Evolutionary conservation across 2,888 invertebrate species (phyloP), one percentile per base, ranked within the genome.

Genomic region (Scaptomyza reducta): DNA sequence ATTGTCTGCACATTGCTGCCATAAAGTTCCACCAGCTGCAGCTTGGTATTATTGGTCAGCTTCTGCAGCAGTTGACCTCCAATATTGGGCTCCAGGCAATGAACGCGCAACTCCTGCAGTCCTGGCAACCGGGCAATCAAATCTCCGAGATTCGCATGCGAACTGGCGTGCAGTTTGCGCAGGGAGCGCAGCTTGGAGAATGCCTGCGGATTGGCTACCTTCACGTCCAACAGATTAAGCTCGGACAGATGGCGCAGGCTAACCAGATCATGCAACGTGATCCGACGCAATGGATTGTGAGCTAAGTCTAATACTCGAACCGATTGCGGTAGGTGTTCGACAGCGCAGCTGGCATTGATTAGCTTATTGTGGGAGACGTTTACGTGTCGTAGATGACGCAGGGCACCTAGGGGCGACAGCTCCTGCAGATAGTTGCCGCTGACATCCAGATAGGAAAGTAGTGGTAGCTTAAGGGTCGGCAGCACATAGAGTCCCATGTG

Each of bases 281-380:
- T 93, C 89, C 95, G 94, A 92, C 96, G 93, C 66, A 97, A 94
- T 9, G 96, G 96, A 92, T 98, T 98, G 88, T 94, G 94, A 0
- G 97, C 96, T 56, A 97, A 90, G 90, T 97, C 96, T 57, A 98
- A 92, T 46, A 94, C 93, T 73, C 96, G 95, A 73, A 98, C 93
- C 68, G 95, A 93, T 63, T 93, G 94, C 71, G 97, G 93, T 89
- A 95, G 92, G 86, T 94, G 93, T 94, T 96, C 96, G 79, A 95
- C 94, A 71, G 95, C 94, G 88, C 95, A 94, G 77, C 96, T 96
- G 87, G 96, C 93, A 79, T 95, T 94, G 57, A 93, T 93, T 69
- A 97, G 92, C 87, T 95, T 95, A 92, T 97, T 97, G 89, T 95
- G 94, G 73, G 95, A 95, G 77, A 97, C 92, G 89, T 96, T 94